phyloP scores from a whole-genome alignment of 2,888 invertebrate species.

The Chrysodeixis includens region DNA sequence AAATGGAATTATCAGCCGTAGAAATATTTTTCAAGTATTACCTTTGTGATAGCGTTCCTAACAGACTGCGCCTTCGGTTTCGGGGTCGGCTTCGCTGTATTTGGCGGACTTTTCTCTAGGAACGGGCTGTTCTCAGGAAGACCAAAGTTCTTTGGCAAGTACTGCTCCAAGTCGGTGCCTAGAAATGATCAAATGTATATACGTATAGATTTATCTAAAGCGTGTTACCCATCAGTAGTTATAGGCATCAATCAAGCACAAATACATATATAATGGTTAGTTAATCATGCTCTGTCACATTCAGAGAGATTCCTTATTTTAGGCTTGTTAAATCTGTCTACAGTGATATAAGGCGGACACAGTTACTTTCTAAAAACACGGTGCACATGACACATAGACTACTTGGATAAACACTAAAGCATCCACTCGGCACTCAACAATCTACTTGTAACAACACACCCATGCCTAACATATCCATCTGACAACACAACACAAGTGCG shows the following conservation, averaged over 20 bases:
- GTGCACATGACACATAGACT: conserved; percentile 44
- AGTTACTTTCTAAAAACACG: conserved; percentile 47
- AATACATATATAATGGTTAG: conserved; percentile 13
- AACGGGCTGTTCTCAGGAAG: conserved; percentile 88
- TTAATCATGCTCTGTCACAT: conserved; percentile 35
- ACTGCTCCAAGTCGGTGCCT: conserved; percentile 90
- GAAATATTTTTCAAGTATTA: conserved; percentile 51
- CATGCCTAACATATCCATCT: conserved; percentile 15
- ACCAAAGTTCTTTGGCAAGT: conserved; percentile 90
- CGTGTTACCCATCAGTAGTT: conserved; percentile 4
- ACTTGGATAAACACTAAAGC: conserved; percentile 35
- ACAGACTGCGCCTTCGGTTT: conserved; percentile 77
- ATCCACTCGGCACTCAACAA: conserved; percentile 21
- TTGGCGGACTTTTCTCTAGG: conserved; percentile 85
- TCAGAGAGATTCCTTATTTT: neutral
- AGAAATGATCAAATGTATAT: conserved; percentile 63
- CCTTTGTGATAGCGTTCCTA: conserved; percentile 80
- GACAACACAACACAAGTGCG: conserved; percentile 45
- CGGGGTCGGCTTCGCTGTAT: conserved; percentile 78
- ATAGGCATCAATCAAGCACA: conserved; percentile 18
- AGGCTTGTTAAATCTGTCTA: conserved; percentile 36
- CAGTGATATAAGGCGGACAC: conserved; percentile 35
- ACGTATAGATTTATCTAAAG: conserved; percentile 31
- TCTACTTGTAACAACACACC: conserved; percentile 33
- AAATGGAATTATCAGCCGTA: neutral